phyloP scores from a whole-genome alignment of 2,797 vertebrate genomes.

The Bufotes viridis region DNA sequence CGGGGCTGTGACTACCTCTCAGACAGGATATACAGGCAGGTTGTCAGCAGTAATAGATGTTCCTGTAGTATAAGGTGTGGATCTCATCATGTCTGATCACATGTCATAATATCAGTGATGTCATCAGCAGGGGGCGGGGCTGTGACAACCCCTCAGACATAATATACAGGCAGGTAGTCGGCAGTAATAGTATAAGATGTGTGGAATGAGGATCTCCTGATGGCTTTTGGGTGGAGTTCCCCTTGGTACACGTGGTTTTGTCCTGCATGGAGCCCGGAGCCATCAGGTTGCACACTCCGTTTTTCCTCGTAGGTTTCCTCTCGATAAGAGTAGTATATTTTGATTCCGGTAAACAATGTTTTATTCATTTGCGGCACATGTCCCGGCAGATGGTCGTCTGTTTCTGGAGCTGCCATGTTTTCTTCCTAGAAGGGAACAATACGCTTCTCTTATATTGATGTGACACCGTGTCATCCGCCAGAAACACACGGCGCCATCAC shows the following conservation, averaged over 20 bases:
- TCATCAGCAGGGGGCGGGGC: neutral
- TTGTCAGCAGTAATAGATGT: too few relatives aligned
- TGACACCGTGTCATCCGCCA: constrained; percentile 13
- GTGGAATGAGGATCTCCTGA: too few relatives aligned
- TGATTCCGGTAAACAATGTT: constrained; percentile 13
- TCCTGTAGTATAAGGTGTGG: too few relatives aligned
- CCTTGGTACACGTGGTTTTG: too few relatives aligned
- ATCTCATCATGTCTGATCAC: too few relatives aligned
- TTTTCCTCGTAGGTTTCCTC: neutral
- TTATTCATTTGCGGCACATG: constrained; percentile 44
- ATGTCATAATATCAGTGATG: too few relatives aligned
- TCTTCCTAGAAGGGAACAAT: constrained; percentile 7
- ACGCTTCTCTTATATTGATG: constrained; percentile 38
- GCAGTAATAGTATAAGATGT: neutral
- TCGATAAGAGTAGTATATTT: constrained; percentile 25
- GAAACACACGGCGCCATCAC: constrained; percentile 1
- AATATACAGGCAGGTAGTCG: neutral
- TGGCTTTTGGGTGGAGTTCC: neutral
- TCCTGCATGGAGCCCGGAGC: neutral
- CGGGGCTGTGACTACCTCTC: too few relatives aligned
- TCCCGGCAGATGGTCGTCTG: constrained; percentile 37
- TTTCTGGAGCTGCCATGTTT: neutral
- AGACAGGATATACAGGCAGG: too few relatives aligned
- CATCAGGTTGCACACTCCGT: too few relatives aligned
- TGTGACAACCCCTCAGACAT: neutral